phyloP scores from a whole-genome alignment of 2,113 vertebrate species.

The Oenanthe oenanthe region DNA sequence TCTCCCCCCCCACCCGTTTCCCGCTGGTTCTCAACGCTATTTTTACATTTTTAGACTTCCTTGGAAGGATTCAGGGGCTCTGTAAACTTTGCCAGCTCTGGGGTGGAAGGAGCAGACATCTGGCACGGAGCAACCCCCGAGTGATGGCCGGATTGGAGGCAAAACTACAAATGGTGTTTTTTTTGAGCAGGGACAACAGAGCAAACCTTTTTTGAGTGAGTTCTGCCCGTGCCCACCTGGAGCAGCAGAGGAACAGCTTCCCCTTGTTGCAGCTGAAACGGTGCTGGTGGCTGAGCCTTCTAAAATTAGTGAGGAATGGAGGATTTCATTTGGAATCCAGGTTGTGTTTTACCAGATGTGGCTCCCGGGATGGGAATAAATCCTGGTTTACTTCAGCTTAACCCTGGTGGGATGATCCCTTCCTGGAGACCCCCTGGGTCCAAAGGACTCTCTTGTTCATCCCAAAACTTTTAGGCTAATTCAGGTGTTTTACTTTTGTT shows the following conservation, averaged over 20 bases:
- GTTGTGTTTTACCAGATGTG: neutral
- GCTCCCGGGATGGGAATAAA: neutral
- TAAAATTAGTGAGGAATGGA: neutral
- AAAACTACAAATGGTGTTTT: neutral
- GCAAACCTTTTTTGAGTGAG: neutral
- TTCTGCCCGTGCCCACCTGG: neutral
- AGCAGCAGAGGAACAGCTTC: neutral
- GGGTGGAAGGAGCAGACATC: slow-evolving; percentile 38
- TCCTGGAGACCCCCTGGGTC: neutral
- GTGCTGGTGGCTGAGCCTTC: neutral
- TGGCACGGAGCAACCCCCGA: neutral
- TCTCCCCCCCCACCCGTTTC: neutral
- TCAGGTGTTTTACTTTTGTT: neutral
- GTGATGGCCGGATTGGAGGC: neutral
- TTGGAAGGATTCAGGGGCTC: neutral
- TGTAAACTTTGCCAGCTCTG: neutral
- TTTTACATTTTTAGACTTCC: slow-evolving; percentile 28
- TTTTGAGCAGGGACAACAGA: neutral
- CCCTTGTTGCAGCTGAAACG: neutral
- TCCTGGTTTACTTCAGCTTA: neutral
- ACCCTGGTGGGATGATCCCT: rapidly evolving
- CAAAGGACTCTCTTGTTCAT: rapidly evolving
- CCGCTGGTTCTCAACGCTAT: neutral
- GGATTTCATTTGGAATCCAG: neutral
- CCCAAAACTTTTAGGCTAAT: neutral